Base-by-base conservation (phyloP, 2,797 vertebrate species). In the Amblyopsis hoosieri region DNA sequence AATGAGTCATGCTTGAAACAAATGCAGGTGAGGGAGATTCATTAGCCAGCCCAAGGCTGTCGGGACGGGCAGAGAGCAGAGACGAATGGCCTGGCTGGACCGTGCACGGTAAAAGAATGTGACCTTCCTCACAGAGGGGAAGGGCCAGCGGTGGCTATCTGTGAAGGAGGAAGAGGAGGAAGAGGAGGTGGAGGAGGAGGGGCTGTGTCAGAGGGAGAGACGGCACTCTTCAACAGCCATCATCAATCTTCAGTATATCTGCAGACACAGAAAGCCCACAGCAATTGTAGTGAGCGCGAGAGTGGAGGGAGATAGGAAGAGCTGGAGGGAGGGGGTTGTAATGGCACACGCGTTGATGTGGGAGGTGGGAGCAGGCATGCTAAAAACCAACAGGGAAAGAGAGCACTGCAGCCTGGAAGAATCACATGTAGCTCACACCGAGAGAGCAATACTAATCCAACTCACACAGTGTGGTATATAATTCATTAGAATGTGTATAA, bases 211-310 rank as follows among this genome's bases (percentile, higher is more conserved):
- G 66, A 82, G 62, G 73, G 62, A 48, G 66, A 80, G 68, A 78
- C 60, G 42, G 60, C n/a, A 54, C 68, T 64, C 47, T 76, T 72
- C 58, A 83, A 87, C 81, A 83, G 80, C 69, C 64, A 68, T 75
- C 83, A 90, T 90, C 69, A 85, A 87, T 89, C 89, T 87, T 83
- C 62, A 55, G 62, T 79, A 82, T 89, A 79, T 78, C 73, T 64
- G 64, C 71, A 75, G 78, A 77, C 71, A 55, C 76, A 69, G 72
- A 79, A 74, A 76, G 78, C 59, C 76, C 45, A 37, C 45, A 58
- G 73, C 72, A 66, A 71, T 60, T 74, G 64, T 51, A n/a, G 52
- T 4, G 23, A 62, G 71, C 58, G 73, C 4, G 47, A 49, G 73
- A 54, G 57, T 46, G 42, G 57, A 12, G 57, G 14, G 37, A 17